These are phyloP conservation scores for Bombyx mori DNA, from an alignment of 1,140 invertebrate genomes.

Conservation along the genomic window ASM3026992v2 NC_085125.1:10751501-10752000, in stretches of 20 bases:
- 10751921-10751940: constrained; percentile 49
- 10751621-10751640: constrained; percentile 31
- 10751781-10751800: constrained; percentile 13
- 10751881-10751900: constrained; percentile 26
- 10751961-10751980: constrained; percentile 63
- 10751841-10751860: constrained; percentile 19
- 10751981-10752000: constrained; percentile 66
- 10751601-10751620: constrained; percentile 6
- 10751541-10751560: constrained; percentile 13
- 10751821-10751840: constrained; percentile 24
- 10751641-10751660: constrained; percentile 41
- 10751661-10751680: constrained; percentile 35
- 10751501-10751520: constrained; percentile 13
- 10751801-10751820: constrained; percentile 25
- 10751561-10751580: constrained; percentile 1
- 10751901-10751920: constrained; percentile 29
- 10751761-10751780: constrained; percentile 14
- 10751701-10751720: not conserved
- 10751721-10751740: constrained; percentile 3
- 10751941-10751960: constrained; percentile 67
- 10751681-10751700: constrained; percentile 9
- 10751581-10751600: constrained; percentile 14
- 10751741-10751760: constrained; percentile 4
- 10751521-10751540: constrained; percentile 6
- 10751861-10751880: constrained; percentile 30